A percentile compares a stretch with the other conserved stretches of the same genome.
Conservation (phyloP, 2,797 vertebrate species). For the Ispidina lecontei region DNA sequence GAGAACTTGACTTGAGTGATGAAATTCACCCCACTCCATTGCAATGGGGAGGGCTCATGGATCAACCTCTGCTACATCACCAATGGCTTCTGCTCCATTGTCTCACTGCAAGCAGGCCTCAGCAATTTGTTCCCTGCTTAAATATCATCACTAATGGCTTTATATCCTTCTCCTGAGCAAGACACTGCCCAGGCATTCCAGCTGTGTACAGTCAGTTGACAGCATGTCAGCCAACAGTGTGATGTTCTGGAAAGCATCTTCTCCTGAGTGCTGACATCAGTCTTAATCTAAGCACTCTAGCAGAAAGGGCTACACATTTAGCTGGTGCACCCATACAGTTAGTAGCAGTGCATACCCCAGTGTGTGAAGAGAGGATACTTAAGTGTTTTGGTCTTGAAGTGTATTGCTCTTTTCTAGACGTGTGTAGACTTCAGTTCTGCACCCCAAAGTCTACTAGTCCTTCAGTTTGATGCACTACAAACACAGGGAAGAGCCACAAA, state of each 20-base stretch:
- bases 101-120: neutral
- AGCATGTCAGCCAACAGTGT: neutral
- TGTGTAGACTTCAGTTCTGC: neutral
- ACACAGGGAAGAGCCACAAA: neutral
- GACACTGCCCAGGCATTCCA: neutral
- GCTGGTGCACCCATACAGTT: neutral
- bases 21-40: neutral
- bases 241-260: neutral
- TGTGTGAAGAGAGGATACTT: neutral
- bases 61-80: neutral
- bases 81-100: neutral
- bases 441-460: neutral
- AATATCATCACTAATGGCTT: neutral
- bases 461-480: neutral
- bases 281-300: neutral
- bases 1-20: neutral
- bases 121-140: neutral
- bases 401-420: neutral
- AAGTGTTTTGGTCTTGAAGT: neutral
- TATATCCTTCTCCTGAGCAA: neutral
- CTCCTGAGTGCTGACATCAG: neutral
- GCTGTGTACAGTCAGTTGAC: neutral
- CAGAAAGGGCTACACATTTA: neutral
- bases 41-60: neutral
- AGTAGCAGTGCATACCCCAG: neutral